Base-by-base conservation (phyloP, 2,113 vertebrate species). In the Dipodomys stephensi region DNA sequence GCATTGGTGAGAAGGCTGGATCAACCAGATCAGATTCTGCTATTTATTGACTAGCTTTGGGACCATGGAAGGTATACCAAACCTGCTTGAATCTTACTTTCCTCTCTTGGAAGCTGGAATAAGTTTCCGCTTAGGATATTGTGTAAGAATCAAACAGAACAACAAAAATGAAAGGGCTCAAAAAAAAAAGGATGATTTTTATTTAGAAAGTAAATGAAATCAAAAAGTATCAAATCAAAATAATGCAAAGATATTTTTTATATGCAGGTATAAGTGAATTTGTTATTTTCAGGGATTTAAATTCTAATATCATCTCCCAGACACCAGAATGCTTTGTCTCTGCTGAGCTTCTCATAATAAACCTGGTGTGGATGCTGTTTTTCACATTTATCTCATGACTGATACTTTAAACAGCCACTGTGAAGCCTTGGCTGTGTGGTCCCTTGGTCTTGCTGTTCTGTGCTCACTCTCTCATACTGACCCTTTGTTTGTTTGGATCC, bases 121-220 rank as follows among this genome's bases (percentile, higher is more conserved):
- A 60, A 76, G 67, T 39, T 62, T 87, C 80, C 72, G 19, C 39
- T 92, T 27, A 20, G 79, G 57, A 84, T 67, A 67, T 72, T 77
- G 39, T 67, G 8, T 32, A 49, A 78, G 76, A 78, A 71, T 68
- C 71, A 80, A 96, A 64, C 6, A 82, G 30, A 81, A 88, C 67
- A 83, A 77, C 44, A 57, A 77, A 83, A 89, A 60, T 23, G 69
- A 49, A 77, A 77, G 46, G 19, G 2, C 9, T 9, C 8, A 53
- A 53, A 13, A 53, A 53, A 11, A 12, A 53, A 53, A 88, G 86
- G 86, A 67, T 69, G 18, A 65, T 25, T 88, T 84, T 27, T 86
- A 16, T 88, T 88, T 96, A 71, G 18, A 69, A 86, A 64, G 74
- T 82, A 39, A 68, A 13, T 39, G 23, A 2, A 39, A 16, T 92